Conservation (phyloP, 1,140 invertebrate genomes). For the Lasioglossum baleicum region DNA sequence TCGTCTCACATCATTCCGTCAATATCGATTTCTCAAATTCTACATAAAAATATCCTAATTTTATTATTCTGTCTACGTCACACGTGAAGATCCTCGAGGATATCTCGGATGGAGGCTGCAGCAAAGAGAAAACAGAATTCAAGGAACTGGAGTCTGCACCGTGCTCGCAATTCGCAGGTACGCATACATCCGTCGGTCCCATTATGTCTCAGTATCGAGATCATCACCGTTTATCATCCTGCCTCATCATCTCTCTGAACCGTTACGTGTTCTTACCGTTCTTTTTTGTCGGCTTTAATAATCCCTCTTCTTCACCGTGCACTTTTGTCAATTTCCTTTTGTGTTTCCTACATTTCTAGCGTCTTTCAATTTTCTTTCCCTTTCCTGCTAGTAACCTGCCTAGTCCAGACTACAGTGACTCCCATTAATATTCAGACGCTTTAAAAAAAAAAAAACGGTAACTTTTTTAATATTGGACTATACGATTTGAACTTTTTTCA, state of each 20-base stretch:
- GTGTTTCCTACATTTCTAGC: not conserved
- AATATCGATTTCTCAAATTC: too few relatives aligned
- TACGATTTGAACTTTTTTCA: too few relatives aligned
- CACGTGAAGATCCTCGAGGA: not conserved
- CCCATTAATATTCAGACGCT: too few relatives aligned
- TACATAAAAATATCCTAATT: too few relatives aligned
- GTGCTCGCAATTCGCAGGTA: not conserved
- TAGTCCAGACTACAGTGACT: too few relatives aligned
- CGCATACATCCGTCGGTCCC: not conserved
- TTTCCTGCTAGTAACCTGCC: too few relatives aligned
- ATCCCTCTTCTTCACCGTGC: not conserved
- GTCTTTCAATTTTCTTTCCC: not conserved
- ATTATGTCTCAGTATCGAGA: constrained; percentile 11
- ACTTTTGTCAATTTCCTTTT: not conserved
- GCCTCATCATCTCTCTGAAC: constrained; percentile 12
- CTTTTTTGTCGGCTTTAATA: not conserved
- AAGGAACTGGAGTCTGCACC: not conserved
- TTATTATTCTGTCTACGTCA: too few relatives aligned
- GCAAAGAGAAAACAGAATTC: constrained; percentile 1
- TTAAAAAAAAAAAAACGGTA: too few relatives aligned
- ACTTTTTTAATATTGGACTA: too few relatives aligned
- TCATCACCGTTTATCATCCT: constrained; percentile 43
- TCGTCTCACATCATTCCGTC: too few relatives aligned
- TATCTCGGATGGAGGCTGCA: not conserved
- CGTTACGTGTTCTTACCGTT: constrained; percentile 9